Conservation (phyloP, 2,113 vertebrate genomes). For the Burhinus bistriatus region DNA sequence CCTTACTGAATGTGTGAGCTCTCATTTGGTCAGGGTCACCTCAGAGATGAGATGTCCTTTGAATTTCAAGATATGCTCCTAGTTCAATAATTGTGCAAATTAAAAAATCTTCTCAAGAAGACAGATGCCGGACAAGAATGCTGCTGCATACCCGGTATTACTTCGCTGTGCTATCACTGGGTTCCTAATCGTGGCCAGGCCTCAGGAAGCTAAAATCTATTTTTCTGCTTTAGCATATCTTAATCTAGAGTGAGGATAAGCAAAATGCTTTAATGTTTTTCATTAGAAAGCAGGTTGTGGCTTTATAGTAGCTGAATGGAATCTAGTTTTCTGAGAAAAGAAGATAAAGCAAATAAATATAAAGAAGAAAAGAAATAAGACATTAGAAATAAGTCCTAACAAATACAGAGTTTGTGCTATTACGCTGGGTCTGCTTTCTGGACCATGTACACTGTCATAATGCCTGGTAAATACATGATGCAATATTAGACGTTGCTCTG, state of each 20-base stretch:
- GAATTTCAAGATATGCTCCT: background rate
- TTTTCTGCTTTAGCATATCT: background rate
- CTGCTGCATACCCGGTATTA: background rate
- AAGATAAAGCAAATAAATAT: background rate
- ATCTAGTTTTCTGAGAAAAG: background rate
- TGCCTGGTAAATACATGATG: background rate
- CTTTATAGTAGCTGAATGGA: background rate
- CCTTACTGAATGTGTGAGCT: background rate
- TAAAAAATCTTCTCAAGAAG: background rate
- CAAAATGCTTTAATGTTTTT: background rate
- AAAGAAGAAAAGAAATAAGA: background rate
- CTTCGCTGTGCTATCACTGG: background rate
- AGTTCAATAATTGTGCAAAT: background rate
- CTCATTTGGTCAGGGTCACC: background rate
- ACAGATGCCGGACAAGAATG: background rate
- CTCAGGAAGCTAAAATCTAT: background rate
- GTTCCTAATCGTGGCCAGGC: background rate
- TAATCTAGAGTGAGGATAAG: background rate
- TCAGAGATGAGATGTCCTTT: background rate
- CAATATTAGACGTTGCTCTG: background rate
- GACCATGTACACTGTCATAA: rapidly evolving
- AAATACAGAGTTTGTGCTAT: background rate
- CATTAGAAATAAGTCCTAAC: background rate
- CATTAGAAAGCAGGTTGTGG: background rate
- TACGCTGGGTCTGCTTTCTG: background rate